Evolutionary conservation across 1,140 invertebrate genomes (phyloP).

Genomic region (Phthorimaea operculella): DNA sequence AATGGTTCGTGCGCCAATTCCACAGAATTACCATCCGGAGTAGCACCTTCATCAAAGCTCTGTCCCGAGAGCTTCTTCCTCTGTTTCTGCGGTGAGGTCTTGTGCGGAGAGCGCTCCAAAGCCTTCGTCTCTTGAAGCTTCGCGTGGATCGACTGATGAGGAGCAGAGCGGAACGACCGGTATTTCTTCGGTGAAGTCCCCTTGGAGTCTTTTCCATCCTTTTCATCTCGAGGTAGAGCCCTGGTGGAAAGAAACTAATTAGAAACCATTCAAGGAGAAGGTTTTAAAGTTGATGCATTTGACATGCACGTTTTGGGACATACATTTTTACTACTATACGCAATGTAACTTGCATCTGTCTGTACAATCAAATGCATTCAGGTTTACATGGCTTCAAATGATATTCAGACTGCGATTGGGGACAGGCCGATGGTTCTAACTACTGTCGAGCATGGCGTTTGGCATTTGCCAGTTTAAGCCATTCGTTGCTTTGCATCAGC

Average conservation of each 20-base stretch:
- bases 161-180: conserved; percentile 63
- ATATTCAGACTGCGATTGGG: not conserved
- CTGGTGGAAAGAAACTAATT: conserved; percentile 41
- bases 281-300: too few species aligned
- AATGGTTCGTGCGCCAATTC: not conserved
- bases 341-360: too few species aligned
- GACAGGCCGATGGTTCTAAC: conserved; percentile 33
- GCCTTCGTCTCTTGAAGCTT: conserved; percentile 64
- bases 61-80: conserved; percentile 64
- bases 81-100: conserved; percentile 65
- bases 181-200: conserved; percentile 72
- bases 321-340: too few species aligned
- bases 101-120: conserved; percentile 53
- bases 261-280: too few species aligned
- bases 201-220: conserved; percentile 86
- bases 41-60: conserved; percentile 60
- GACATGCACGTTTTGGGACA: too few species aligned
- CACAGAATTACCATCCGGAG: conserved; percentile 44
- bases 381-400: too few species aligned
- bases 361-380: too few species aligned
- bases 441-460: conserved; percentile 29
- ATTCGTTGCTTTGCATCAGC: conserved; percentile 52
- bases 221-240: conserved; percentile 86
- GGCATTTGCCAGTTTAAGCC: conserved; percentile 39
- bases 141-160: conserved; percentile 66